Conservation (phyloP, 2,113 vertebrate species). For the Pithys albifrons region DNA sequence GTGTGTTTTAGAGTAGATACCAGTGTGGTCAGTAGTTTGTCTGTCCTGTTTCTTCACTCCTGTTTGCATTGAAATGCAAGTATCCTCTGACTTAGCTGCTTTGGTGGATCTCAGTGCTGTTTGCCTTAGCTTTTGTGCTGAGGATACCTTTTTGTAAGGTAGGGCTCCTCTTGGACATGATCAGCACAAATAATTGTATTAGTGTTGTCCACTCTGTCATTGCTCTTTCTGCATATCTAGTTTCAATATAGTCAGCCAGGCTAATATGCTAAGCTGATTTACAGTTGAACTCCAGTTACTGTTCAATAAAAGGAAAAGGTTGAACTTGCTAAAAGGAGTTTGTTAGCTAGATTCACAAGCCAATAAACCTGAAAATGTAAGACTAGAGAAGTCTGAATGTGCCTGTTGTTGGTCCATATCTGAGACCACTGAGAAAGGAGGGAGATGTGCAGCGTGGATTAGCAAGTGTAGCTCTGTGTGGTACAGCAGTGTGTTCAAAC, state of each 20-base stretch:
- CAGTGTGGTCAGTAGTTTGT: not conserved
- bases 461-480: not conserved
- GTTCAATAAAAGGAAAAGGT: not conserved
- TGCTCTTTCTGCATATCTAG: not conserved
- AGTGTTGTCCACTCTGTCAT: not conserved
- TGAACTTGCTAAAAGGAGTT: not conserved
- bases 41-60: not conserved
- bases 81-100: not conserved
- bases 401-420: not conserved
- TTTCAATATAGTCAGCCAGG: not conserved
- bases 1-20: not conserved
- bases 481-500: not conserved
- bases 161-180: not conserved
- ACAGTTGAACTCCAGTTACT: not conserved
- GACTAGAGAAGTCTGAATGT: not conserved
- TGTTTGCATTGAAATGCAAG: not conserved
- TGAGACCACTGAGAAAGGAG: not conserved
- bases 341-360: not conserved
- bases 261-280: not conserved
- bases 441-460: not conserved
- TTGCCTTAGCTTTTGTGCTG: not conserved
- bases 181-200: not conserved
- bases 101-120: not conserved
- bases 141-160: not conserved
- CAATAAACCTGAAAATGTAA: not conserved